Evolutionary conservation across 2,113 vertebrate genomes (phyloP).

Genomic region (Seriola aureovittata): DNA sequence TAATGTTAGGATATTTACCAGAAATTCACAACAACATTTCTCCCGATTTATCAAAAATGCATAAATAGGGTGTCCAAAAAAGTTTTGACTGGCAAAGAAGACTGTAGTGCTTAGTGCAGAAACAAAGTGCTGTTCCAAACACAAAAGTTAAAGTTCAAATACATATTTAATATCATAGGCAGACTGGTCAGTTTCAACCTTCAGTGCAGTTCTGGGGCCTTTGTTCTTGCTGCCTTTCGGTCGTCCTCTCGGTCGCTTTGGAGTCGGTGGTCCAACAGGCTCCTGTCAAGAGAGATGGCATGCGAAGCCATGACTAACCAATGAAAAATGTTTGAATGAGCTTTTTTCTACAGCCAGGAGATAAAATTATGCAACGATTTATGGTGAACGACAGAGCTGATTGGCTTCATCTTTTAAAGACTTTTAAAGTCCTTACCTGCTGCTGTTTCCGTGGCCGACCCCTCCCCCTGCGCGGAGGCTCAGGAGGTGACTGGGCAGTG

Average conservation of each 20-base stretch:
- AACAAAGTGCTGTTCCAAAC: background rate
- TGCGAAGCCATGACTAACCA: slow-evolving; percentile 3
- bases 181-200: slow-evolving; percentile 71
- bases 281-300: slow-evolving; percentile 76
- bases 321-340: background rate
- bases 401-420: background rate
- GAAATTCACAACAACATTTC: background rate
- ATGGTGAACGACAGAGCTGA: background rate
- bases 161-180: background rate
- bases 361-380: background rate
- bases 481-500: slow-evolving; percentile 67
- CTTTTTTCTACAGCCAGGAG: too few relatives aligned
- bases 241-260: slow-evolving; percentile 86
- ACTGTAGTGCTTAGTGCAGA: background rate
- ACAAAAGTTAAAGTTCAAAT: background rate
- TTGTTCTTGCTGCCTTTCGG: slow-evolving; percentile 89
- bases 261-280: slow-evolving; percentile 82
- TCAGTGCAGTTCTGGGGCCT: slow-evolving; percentile 76
- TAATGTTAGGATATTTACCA: background rate
- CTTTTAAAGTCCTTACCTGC: slow-evolving; percentile 70
- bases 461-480: slow-evolving; percentile 81
- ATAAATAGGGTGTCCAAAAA: background rate
- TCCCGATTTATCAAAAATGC: background rate
- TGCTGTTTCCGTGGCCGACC: slow-evolving; percentile 86
- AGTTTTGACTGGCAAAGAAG: background rate